Conservation (phyloP, 2,888 invertebrate species). For the Gari tellinella region DNA sequence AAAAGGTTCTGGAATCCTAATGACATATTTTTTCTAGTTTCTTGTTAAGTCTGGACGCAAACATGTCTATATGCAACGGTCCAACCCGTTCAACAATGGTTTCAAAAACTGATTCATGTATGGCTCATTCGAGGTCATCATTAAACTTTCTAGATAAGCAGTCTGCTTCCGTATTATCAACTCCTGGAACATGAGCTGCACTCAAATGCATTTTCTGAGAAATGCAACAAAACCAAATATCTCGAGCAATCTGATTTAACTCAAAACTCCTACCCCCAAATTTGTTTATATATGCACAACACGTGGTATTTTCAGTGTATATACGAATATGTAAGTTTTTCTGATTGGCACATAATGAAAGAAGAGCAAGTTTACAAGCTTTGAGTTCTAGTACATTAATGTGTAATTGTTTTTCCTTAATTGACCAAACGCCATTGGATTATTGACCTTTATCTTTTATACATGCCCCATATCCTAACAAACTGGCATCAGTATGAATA, state of each 20-base stretch:
- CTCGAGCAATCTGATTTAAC: conserved; percentile 27
- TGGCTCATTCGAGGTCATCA: conserved; percentile 52
- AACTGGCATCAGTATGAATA: conserved; percentile 11
- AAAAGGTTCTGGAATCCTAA: too few relatives aligned
- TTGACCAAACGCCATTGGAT: conserved; percentile 27
- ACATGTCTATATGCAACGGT: conserved; percentile 15
- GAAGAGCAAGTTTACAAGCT: conserved; percentile 23
- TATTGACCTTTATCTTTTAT: background rate
- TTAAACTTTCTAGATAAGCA: conserved; percentile 32
- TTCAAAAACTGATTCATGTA: conserved; percentile 16
- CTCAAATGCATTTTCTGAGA: conserved; percentile 18
- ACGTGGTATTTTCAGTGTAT: conserved; percentile 39
- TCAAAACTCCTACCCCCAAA: conserved; percentile 38
- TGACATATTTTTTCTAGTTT: conserved; percentile 7
- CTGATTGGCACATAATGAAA: conserved; percentile 14
- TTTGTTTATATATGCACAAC: conserved; percentile 42
- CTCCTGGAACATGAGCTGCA: conserved; percentile 43
- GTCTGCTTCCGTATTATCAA: conserved; percentile 36
- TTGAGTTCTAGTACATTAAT: conserved; percentile 41
- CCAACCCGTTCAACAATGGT: background rate
- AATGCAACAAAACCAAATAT: conserved; percentile 37
- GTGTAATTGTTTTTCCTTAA: conserved; percentile 26
- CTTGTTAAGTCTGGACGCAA: conserved; percentile 41
- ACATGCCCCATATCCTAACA: conserved; percentile 18
- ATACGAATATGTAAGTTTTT: conserved; percentile 15